phyloP scores from a whole-genome alignment of 35 echinoderm and acorn worm genomes.

The Apostichopus californicus region DNA sequence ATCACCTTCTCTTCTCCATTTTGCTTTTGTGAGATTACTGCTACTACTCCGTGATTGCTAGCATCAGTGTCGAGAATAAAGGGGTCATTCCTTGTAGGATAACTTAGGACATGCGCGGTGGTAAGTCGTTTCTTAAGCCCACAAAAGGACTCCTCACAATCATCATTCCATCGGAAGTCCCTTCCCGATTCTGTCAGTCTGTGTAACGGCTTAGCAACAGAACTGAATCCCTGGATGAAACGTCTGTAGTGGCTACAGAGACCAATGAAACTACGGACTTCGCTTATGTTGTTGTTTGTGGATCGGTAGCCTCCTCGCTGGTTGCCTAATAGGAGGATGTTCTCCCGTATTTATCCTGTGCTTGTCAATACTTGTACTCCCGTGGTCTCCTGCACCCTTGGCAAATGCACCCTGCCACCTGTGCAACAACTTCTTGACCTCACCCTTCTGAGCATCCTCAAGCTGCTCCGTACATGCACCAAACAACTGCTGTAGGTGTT shows the following conservation, averaged over 20 bases:
- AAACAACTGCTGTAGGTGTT: no score
- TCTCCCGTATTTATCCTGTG: no score
- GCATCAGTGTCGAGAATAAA: conserved; percentile 70
- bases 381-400: conserved; percentile 18
- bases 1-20: conserved; percentile 38
- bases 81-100: no score
- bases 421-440: conserved; percentile 37
- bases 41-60: conserved; percentile 33
- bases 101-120: no score
- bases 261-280: conserved; percentile 66
- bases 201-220: conserved; percentile 28
- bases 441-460: conserved; percentile 6
- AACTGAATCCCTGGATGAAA: conserved; percentile 45
- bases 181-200: conserved; percentile 18
- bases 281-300: conserved; percentile 22
- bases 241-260: conserved; percentile 50
- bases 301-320: no score
- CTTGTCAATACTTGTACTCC: no score
- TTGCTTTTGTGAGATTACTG: conserved; percentile 44
- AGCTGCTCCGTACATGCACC: conserved; percentile 7
- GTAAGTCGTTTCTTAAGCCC: conserved; percentile 26
- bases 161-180: conserved; percentile 28
- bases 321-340: no score
- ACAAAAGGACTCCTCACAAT: conserved; percentile 37
- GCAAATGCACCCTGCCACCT: conserved; percentile 57